Conservation (phyloP, 2,113 vertebrate species). For the Phyllostomus hastatus region DNA sequence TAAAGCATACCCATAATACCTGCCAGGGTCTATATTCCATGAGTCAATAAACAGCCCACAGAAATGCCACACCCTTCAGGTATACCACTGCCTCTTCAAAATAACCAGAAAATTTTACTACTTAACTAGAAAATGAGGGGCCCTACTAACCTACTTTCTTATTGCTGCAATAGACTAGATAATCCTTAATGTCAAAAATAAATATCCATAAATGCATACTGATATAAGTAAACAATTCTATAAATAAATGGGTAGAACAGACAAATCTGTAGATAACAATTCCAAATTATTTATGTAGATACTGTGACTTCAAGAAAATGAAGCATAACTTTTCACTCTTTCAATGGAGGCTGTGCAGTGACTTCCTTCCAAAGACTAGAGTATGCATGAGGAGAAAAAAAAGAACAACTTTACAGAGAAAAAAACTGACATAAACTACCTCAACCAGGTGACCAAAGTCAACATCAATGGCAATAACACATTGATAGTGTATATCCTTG, state of each 20-base stretch:
- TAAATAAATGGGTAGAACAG: not conserved
- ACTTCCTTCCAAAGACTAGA: not conserved
- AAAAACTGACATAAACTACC: not conserved
- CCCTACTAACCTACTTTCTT: not conserved
- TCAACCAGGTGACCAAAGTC: not conserved
- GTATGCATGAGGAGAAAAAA: not conserved
- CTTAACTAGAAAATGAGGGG: not conserved
- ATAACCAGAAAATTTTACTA: not conserved
- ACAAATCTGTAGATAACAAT: not conserved
- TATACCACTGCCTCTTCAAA: not conserved
- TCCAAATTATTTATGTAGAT: not conserved
- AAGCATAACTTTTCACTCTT: not conserved
- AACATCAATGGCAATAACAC: not conserved
- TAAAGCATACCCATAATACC: not conserved
- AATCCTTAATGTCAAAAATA: not conserved
- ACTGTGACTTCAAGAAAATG: not conserved
- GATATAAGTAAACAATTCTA: not conserved
- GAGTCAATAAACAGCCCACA: not conserved
- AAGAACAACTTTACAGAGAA: not conserved
- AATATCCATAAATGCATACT: not conserved
- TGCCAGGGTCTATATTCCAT: not conserved
- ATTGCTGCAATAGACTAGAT: not conserved
- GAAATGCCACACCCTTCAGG: not conserved
- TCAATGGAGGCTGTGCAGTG: not conserved
- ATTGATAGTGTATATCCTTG: not conserved